Base-by-base conservation (phyloP, 2,113 vertebrate species). In the Ictalurus punctatus region DNA sequence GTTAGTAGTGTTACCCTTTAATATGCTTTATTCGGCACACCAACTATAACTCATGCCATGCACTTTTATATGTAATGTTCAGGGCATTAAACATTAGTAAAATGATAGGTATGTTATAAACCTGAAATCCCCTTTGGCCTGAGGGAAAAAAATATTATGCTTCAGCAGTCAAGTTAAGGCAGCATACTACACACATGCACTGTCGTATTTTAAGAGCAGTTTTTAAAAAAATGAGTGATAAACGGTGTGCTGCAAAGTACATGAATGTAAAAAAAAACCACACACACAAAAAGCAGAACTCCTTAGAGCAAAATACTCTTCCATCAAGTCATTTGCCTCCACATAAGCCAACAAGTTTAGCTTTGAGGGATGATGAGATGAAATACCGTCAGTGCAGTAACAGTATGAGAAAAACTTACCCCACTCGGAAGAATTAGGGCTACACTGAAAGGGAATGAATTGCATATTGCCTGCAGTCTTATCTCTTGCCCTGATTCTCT, bases 91-190 rank as follows among this genome's bases (percentile, higher is more conserved):
- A 84, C 48, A 69, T 37, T 44, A 80, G 67, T 67, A 63, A 86
- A 44, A 84, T 48, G 83, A 78, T 48, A 87, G 79, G 86, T n/a
- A 74, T 21, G 48, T 78, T 88, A 83, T 83, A 69, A 78, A 84
- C 25, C 27, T 56, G 37, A 83, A 90, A 71, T 73, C 67, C 44
- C 88, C 73, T 69, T 30, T 85, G 12, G 74, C 88, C 88, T 83
- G 27, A 83, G 76, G 90, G 40, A 86, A 80, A 76, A 52, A 83
- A 74, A 34, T 27, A 63, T 54, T 74, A 61, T 80, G 74, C 27
- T 83, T 54, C 69, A 83, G 89, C 40, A 83, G 67, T 91, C 88
- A 83, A 78, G 90, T 91, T 58, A 69, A 79, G 86, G 83, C 90
- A 91, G 69, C 21, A 48, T 81, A 63, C 61, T 56, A 85, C 34